Percentiles rank a stretch among this genome's conserved stretches.
These are phyloP conservation scores for Camptogramma bilineatum DNA, from an alignment of 2,888 invertebrate genomes.

Conservation along the genomic window DNA sequence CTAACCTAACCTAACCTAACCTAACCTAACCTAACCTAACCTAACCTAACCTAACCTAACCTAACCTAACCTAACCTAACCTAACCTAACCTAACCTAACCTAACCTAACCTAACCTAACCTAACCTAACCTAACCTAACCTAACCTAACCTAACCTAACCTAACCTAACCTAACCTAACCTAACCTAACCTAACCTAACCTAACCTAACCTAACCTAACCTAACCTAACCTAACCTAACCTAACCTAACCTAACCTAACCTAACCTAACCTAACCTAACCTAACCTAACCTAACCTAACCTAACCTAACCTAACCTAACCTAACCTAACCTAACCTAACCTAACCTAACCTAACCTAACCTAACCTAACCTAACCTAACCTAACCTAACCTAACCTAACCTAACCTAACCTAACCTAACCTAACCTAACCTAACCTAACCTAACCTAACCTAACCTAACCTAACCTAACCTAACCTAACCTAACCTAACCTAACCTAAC, in stretches of 20 bases:
- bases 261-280: constrained; percentile 21
- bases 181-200: constrained; percentile 21
- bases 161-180: constrained; percentile 21
- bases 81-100: constrained; percentile 18
- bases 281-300: constrained; percentile 23
- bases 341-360: constrained; percentile 23
- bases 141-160: constrained; percentile 19
- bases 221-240: constrained; percentile 21
- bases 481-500: constrained; percentile 22
- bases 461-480: constrained; percentile 25
- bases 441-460: constrained; percentile 23
- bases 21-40: constrained; percentile 18
- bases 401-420: constrained; percentile 17
- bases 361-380: constrained; percentile 23
- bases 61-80: constrained; percentile 18
- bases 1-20: constrained; percentile 18
- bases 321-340: constrained; percentile 23
- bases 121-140: constrained; percentile 18
- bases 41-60: constrained; percentile 17
- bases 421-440: constrained; percentile 20
- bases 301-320: constrained; percentile 23
- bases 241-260: constrained; percentile 21
- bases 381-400: constrained; percentile 21
- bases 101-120: constrained; percentile 18
- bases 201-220: constrained; percentile 16